phyloP scores from a whole-genome alignment of 2,888 invertebrate species.

The Drosophila cognata region DNA sequence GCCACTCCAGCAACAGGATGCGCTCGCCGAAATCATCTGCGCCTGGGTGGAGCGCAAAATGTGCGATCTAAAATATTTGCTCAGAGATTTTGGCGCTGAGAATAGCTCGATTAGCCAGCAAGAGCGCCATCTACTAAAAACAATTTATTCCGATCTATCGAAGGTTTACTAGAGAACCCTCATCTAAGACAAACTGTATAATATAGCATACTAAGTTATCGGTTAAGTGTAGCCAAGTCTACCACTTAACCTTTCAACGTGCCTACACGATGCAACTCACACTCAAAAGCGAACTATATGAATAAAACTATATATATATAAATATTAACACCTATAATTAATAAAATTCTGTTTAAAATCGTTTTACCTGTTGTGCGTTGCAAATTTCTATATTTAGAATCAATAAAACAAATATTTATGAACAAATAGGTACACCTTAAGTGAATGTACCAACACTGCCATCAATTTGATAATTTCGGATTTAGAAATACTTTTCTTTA shows the following conservation, averaged over 20 bases:
- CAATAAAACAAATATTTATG: not conserved
- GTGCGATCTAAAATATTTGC: conserved; percentile 67
- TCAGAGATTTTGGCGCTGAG: conserved; percentile 70
- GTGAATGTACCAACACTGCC: not conserved
- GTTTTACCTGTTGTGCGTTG: not conserved
- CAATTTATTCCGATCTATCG: conserved; percentile 57
- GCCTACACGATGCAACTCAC: conserved; percentile 58
- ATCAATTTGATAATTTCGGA: not conserved
- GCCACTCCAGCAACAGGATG: conserved; percentile 76
- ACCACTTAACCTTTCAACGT: conserved; percentile 62
- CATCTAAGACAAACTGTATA: conserved; percentile 15
- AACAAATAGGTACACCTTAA: not conserved
- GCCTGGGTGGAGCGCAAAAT: conserved; percentile 80
- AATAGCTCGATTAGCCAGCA: conserved; percentile 59
- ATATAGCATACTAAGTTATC: conserved; percentile 39
- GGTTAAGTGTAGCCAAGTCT: conserved; percentile 63
- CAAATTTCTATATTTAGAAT: not conserved
- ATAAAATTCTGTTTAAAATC: conserved; percentile 2
- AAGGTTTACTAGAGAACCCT: conserved; percentile 45
- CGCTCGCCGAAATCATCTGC: conserved; percentile 78
- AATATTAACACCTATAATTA: conserved; percentile 1
- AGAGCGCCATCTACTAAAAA: conserved; percentile 60
- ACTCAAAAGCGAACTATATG: conserved; percentile 8
- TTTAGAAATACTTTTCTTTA: not conserved
- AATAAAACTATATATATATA: conserved; percentile 13